These are phyloP conservation scores for Cheilosia variabilis DNA, from an alignment of 2,888 invertebrate species.

Conservation along the genomic window DNA sequence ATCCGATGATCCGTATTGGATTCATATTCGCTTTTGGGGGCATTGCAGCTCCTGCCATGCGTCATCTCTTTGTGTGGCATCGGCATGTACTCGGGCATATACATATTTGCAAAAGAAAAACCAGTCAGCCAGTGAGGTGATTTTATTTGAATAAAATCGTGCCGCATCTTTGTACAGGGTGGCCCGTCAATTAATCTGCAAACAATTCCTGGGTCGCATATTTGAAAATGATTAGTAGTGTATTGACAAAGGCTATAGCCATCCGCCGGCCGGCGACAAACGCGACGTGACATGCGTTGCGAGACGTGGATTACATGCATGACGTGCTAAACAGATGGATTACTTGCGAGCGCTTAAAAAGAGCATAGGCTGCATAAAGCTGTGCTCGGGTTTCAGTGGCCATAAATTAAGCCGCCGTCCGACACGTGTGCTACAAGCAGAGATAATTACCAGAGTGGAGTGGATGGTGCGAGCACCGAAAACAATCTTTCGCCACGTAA, in stretches of 20 bases:
- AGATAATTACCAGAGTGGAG: conserved; percentile 42
- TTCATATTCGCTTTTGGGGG: conserved; percentile 19
- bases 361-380: conserved; percentile 35
- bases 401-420: conserved; percentile 48
- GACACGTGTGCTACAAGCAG: conserved; percentile 64
- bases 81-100: background rate
- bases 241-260: conserved; percentile 54
- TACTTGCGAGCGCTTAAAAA: conserved; percentile 38
- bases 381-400: conserved; percentile 34
- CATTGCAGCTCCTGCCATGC: conserved; percentile 20
- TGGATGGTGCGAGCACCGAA: conserved; percentile 8
- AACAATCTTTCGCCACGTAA: conserved; percentile 32
- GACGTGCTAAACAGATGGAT: conserved; percentile 70
- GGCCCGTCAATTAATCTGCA: conserved; percentile 46
- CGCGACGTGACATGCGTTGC: conserved; percentile 65
- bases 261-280: conserved; percentile 10
- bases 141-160: conserved; percentile 57
- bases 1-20: conserved; percentile 63
- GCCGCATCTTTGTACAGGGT: conserved; percentile 36
- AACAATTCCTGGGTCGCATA: conserved; percentile 30
- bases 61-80: conserved; percentile 18
- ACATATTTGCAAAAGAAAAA: conserved; percentile 34
- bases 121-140: conserved; percentile 28
- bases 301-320: conserved; percentile 71
- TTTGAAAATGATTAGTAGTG: conserved; percentile 43